Conservation (phyloP, 2,888 invertebrate genomes). For the Isotomurus palustris region DNA sequence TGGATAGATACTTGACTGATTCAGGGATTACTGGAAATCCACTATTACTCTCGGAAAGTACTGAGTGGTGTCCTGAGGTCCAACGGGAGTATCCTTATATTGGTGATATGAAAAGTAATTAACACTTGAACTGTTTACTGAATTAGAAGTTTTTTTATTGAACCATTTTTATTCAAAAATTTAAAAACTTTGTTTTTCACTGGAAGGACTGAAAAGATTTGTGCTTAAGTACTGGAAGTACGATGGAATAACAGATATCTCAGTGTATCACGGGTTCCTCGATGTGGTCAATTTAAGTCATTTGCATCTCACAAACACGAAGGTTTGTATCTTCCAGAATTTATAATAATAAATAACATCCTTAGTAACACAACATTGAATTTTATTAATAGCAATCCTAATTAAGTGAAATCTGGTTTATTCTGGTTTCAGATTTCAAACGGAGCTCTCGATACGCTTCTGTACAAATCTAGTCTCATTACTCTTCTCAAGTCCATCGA, state of each 20-base stretch:
- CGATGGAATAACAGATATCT: conserved; percentile 28
- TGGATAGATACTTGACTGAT: conserved; percentile 33
- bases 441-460: conserved; percentile 13
- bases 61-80: conserved; percentile 10
- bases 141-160: not conserved
- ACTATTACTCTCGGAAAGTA: not conserved
- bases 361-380: no score
- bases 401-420: not conserved
- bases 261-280: conserved; percentile 32
- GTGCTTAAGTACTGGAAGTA: conserved; percentile 29
- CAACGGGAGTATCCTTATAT: conserved; percentile 28
- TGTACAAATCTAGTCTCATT: conserved; percentile 13
- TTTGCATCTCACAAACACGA: conserved; percentile 24
- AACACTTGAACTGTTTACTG: not conserved
- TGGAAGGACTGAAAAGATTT: conserved; percentile 30
- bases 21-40: conserved; percentile 33
- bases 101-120: conserved; percentile 35
- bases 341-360: not conserved
- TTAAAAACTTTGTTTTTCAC: not conserved
- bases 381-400: no score
- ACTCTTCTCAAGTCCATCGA: no score
- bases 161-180: not conserved
- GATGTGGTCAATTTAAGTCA: conserved; percentile 19
- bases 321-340: conserved; percentile 10
- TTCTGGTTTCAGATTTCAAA: conserved; percentile 14